These are phyloP conservation scores for Macrobrachium rosenbergii DNA, from an alignment of 1,140 invertebrate genomes.

Conservation along the genomic window DNA sequence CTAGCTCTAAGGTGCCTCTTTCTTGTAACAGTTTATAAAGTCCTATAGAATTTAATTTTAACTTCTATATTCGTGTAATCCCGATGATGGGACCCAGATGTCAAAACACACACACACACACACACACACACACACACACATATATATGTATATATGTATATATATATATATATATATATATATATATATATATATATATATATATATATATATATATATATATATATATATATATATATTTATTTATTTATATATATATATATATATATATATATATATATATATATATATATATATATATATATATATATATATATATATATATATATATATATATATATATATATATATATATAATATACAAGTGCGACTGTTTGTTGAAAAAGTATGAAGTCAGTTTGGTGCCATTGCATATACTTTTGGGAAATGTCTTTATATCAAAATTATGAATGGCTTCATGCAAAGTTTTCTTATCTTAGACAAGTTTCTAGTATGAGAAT, in stretches of 20 bases:
- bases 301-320: background rate
- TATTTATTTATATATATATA: background rate
- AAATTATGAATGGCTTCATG: too few relatives aligned
- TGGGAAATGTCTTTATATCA: too few relatives aligned
- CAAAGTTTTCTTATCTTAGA: too few relatives aligned
- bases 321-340: background rate
- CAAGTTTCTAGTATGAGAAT: too few relatives aligned
- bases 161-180: constrained; percentile 14
- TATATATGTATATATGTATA: background rate
- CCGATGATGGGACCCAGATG: too few relatives aligned
- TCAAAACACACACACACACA: too few relatives aligned
- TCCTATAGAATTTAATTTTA: too few relatives aligned
- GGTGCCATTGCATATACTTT: too few relatives aligned
- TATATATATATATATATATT: background rate
- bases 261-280: background rate
- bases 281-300: background rate
- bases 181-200: constrained; percentile 5
- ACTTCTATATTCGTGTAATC: too few relatives aligned
- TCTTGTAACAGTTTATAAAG: too few relatives aligned
- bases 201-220: background rate
- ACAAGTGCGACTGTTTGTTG: background rate
- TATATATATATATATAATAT: background rate
- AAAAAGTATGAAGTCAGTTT: background rate
- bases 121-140: too few relatives aligned
- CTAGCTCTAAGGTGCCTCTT: too few relatives aligned